Evolutionary conservation across 2,888 invertebrate genomes (phyloP), one percentile per base, ranked within the genome.

Genomic region (Pandemis heparana): DNA sequence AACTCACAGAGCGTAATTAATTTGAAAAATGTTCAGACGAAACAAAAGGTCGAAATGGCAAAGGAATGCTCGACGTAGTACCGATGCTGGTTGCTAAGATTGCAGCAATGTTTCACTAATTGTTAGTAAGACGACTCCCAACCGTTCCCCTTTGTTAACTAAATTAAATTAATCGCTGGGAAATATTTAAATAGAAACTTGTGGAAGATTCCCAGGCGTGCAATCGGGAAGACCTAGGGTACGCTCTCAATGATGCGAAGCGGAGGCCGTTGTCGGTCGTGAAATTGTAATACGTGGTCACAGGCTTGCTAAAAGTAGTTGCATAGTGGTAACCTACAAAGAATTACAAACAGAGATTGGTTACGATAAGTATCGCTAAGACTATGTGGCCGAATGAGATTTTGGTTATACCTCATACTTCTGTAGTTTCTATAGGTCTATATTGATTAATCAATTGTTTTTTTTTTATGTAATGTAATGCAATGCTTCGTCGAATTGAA

Each of bases 161-260:
- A 87, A 92, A 91, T 91, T 90, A 90, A 91, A 90, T 91, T 91
- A 91, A 92, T 92, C 90, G 91, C 85, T 82, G 89, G 89, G 91
- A 92, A 92, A 92, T 92, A 91, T 91, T 92, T 91, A 90, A 92
- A 92, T 87, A 75, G 76, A 74, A 77, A 75, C 71, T 72, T 66
- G 64, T 75, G 69, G 70, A 75, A 75, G 75, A 77, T 75, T 75
- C 75, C 71, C 66, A n/a, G 53, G 64, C 69, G 71, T 64, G 74
- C 67, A 75, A 75, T 77, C 75, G 76, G 73, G 65, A 75, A 68
- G 62, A 68, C 74, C 65, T 77, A 71, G 56, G 64, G 67, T 43
- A 70, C 61, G 65, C 70, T 74, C 71, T 60, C 43, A 43, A 12
- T 43, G 43, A 10, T 5, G 43, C 43, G 43, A 32, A 32, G 23